phyloP scores from a whole-genome alignment of 2,797 vertebrate genomes.

The Schizothorax lantsangensis region DNA sequence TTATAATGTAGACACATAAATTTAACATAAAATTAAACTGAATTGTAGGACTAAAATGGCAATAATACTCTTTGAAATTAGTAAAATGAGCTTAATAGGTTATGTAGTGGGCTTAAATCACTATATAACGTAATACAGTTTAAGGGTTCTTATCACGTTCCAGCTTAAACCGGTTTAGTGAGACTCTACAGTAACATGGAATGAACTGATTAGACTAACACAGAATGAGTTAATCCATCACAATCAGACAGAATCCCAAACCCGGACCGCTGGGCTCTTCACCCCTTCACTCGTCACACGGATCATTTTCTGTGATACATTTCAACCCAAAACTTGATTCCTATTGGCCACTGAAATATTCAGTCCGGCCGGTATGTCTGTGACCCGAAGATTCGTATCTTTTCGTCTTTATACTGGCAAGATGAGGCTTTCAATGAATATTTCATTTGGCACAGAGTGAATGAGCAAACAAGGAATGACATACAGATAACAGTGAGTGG shows the following conservation, averaged over 20 bases:
- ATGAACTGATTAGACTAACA: conserved; percentile 8
- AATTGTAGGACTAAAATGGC: not conserved
- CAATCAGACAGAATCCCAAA: conserved; percentile 11
- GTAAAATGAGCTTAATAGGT: not conserved
- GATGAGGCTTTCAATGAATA: conserved; percentile 67
- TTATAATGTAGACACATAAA: too few species aligned
- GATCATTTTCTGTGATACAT: conserved; percentile 58
- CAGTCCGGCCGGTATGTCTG: conserved; percentile 59
- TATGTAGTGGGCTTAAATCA: not conserved
- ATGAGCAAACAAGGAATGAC: conserved; percentile 31
- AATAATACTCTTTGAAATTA: not conserved
- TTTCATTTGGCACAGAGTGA: conserved; percentile 65
- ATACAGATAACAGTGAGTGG: conserved; percentile 23
- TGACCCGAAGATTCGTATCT: conserved; percentile 67
- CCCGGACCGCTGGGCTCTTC: conserved; percentile 29
- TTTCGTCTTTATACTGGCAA: conserved; percentile 61
- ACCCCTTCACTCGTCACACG: conserved; percentile 47
- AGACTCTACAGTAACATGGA: not conserved
- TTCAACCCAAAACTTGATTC: conserved; percentile 69
- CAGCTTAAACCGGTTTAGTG: conserved; percentile 4
- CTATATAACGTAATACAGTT: conserved; percentile 8
- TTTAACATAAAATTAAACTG: not conserved
- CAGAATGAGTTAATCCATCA: conserved; percentile 24
- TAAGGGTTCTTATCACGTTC: conserved; percentile 11
- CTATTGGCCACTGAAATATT: conserved; percentile 72